phyloP scores from a whole-genome alignment of 1,140 invertebrate species.

The Drosophila bipectinata region DNA sequence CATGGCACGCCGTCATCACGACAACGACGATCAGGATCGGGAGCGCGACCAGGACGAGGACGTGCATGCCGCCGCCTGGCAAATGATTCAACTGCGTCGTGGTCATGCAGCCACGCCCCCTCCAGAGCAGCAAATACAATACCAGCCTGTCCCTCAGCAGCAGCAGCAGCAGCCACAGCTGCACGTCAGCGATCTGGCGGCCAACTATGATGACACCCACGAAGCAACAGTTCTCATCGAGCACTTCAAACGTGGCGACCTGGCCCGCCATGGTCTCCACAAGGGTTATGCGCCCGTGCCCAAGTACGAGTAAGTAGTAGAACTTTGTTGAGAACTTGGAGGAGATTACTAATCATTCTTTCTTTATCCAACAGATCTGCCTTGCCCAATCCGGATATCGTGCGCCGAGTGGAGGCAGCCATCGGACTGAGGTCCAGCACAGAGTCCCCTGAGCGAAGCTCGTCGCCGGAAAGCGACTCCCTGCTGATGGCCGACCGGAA shows the following conservation, averaged over 20 bases:
- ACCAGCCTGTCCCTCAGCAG: conserved; percentile 2
- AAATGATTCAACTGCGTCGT: conserved; percentile 69
- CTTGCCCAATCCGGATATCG: conserved; percentile 87
- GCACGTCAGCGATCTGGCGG: conserved; percentile 64
- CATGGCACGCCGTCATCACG: conserved; percentile 65
- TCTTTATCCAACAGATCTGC: conserved; percentile 68
- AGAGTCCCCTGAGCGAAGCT: conserved; percentile 85
- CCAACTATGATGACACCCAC: conserved; percentile 75
- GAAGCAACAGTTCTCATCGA: conserved; percentile 77
- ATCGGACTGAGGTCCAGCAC: conserved; percentile 87
- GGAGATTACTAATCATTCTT: not conserved
- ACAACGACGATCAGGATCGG: conserved; percentile 26
- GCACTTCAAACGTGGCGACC: conserved; percentile 75
- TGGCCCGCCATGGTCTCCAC: conserved; percentile 71
- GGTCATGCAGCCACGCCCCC: conserved; percentile 48
- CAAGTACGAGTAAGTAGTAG: conserved; percentile 75
- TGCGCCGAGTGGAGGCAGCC: conserved; percentile 89
- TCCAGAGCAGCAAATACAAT: conserved; percentile 22
- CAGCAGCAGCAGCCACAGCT: conserved; percentile 16
- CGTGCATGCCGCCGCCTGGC: conserved; percentile 59
- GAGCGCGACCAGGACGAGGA: conserved; percentile 46
- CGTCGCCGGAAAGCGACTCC: conserved; percentile 86
- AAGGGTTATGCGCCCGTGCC: conserved; percentile 79
- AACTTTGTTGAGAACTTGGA: not conserved
- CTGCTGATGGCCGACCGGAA: conserved; percentile 86